Base-by-base conservation (phyloP, 2,888 invertebrate species). In the Aporophyla lueneburgensis region DNA sequence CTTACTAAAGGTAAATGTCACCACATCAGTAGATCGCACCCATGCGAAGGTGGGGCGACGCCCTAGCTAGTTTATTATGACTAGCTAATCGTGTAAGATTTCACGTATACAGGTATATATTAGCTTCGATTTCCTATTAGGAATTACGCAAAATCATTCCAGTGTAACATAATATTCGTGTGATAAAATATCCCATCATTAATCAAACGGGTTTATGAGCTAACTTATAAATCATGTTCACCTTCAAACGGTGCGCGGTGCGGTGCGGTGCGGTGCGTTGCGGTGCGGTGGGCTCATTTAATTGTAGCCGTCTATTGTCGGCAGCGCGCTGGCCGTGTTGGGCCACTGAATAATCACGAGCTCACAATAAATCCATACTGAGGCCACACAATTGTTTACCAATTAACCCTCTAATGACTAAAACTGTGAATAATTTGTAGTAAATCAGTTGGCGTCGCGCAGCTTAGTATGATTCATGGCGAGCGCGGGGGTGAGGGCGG, bases 401-500 rank as follows among this genome's bases (percentile, higher is more conserved):
- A 80, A 87, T 86, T 85, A 87, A 83, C 85, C 73, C 80, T 75
- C 76, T 83, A 83, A 83, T 86, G 83, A 78, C 86, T 86, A 87
- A 86, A 87, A 87, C 88, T 83, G 86, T 82, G 79, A 87, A 87
- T 87, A 87, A 87, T 87, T 87, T 81, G 80, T 79, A 72, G 76
- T 86, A 78, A 87, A 85, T 82, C 79, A 85, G 85, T 74, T 83
- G 78, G 81, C 61, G 74, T 76, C 67, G 80, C 76, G 80, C 74
- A 74, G 85, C 85, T 87, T 84, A 84, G 76, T 65, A 69, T 75
- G 76, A 85, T 74, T 79, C 74, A 79, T 77, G 71, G 76, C 33
- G 77, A 27, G 46, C 14, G 67, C 12, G 56, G 74, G 40, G 61
- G 7, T n/a, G 56, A 12, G 54, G 19, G 43, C 12, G 43, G 51